Base-by-base conservation (phyloP, 2,797 vertebrate genomes). In the Ataeniobius toweri region DNA sequence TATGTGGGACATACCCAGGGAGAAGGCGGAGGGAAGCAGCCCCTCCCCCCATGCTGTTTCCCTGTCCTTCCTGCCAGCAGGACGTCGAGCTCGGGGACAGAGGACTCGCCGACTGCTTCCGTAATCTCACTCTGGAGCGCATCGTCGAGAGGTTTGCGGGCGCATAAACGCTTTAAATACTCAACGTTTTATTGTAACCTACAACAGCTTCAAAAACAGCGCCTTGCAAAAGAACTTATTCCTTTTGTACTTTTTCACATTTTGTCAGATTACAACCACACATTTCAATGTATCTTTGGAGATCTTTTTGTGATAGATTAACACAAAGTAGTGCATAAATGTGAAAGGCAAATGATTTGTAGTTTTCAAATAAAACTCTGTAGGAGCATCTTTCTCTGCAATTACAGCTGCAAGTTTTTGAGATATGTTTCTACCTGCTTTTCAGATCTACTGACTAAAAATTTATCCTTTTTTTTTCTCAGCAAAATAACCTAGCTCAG, bases 101-200 rank as follows among this genome's bases (percentile, higher is more conserved):
- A 78, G 98, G 98, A 41, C 93, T 99, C 87, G 93, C 95, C 0
- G 97, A 97, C 83, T 98, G 98, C 61, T 96, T 98, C 86, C 96
- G 98, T 24, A 99, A 99, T 94, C 96, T 99, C 89, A 99, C 98
- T 0, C 93, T 99, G 94, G 98, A 99, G 89, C 96, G 98, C 10
- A 97, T 99, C 20, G 98, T 98, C 83, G 98, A 99, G 88, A 95
- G 98, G 83, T 99, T 95, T 83, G 53, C 3, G 56, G 70, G 20
- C 3, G 44, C 48, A 65, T 18, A 39, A 73, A 75, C 75, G 65
- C 8, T 39, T 67, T 50, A 55, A 51, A 77, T 53, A 31, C 63
- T 18, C 31, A 22, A 67, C 36, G 36, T 39, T 55, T 55, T 22
- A 24, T 22, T 55, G 22, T 0, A 55, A 24, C 51, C 51, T 22